phyloP scores from a whole-genome alignment of 2,797 vertebrate species.

The Sebastes aleutianus region DNA sequence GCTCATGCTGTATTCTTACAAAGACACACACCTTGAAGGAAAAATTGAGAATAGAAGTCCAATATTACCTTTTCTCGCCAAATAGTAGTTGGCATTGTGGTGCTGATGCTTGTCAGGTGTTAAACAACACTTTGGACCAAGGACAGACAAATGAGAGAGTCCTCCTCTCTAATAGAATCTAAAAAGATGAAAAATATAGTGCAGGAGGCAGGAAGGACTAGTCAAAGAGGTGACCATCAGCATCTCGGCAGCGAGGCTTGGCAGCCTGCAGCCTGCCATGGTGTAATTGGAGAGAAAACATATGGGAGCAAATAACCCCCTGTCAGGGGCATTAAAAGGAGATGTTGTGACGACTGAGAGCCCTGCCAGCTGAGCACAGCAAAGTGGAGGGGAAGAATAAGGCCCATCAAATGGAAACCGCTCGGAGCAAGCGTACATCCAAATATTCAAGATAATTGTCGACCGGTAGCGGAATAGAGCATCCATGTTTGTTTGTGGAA shows the following conservation, averaged over 20 bases:
- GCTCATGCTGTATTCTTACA: constrained; percentile 5
- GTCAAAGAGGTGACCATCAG: constrained; percentile 86
- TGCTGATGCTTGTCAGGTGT: constrained; percentile 80
- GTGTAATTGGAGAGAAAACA: constrained; percentile 89
- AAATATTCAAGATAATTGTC: constrained; percentile 83
- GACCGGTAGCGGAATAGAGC: constrained; percentile 58
- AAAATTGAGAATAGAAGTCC: constrained; percentile 49
- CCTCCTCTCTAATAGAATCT: constrained; percentile 81
- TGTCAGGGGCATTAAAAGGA: constrained; percentile 88
- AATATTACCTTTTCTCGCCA: constrained; percentile 52
- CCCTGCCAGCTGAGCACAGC: constrained; percentile 74
- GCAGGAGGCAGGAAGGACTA: constrained; percentile 82
- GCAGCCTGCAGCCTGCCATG: constrained; percentile 79
- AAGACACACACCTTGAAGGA: constrained; percentile 25
- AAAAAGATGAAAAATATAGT: constrained; percentile 87
- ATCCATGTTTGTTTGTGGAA: constrained; percentile 65
- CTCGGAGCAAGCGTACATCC: constrained; percentile 67
- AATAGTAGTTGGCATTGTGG: constrained; percentile 67
- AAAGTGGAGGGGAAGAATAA: constrained; percentile 83
- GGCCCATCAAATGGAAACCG: constrained; percentile 79
- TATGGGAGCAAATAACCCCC: constrained; percentile 89
- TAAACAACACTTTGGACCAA: constrained; percentile 85
- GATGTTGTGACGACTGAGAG: constrained; percentile 81
- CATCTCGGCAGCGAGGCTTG: constrained; percentile 74
- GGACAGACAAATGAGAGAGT: constrained; percentile 85